Conservation (phyloP, 2,797 vertebrate species). For the Siniperca obscura region DNA sequence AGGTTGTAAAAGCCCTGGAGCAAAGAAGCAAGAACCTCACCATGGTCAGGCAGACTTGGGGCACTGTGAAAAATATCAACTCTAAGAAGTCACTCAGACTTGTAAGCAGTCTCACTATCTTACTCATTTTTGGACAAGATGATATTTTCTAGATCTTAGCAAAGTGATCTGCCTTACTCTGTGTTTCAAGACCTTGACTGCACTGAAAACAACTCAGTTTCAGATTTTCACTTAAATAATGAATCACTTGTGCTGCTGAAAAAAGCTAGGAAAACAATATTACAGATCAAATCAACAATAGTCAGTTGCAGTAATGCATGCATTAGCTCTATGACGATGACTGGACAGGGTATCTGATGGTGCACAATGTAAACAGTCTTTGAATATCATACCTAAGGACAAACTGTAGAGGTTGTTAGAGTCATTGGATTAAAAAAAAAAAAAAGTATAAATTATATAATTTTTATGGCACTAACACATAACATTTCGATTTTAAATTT, state of each 20-base stretch:
- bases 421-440: not conserved
- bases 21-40: conserved; percentile 30
- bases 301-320: not conserved
- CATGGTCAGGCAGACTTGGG: conserved; percentile 1
- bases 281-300: not conserved
- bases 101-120: not conserved
- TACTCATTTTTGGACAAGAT: not conserved
- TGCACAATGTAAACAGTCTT: not conserved
- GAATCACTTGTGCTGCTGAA: not conserved
- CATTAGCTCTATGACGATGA: not conserved
- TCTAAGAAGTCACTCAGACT: not conserved
- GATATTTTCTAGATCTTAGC: not conserved
- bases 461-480: not conserved
- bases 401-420: not conserved
- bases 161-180: not conserved
- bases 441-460: not conserved
- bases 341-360: not conserved
- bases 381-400: not conserved
- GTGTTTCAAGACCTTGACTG: not conserved
- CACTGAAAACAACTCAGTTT: not conserved
- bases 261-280: not conserved
- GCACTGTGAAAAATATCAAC: conserved; percentile 40
- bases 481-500: not conserved
- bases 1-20: conserved; percentile 48
- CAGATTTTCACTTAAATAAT: not conserved